These are phyloP conservation scores for Chrysolina haemoptera DNA, from an alignment of 2,888 invertebrate genomes.

Conservation along the genomic window DNA sequence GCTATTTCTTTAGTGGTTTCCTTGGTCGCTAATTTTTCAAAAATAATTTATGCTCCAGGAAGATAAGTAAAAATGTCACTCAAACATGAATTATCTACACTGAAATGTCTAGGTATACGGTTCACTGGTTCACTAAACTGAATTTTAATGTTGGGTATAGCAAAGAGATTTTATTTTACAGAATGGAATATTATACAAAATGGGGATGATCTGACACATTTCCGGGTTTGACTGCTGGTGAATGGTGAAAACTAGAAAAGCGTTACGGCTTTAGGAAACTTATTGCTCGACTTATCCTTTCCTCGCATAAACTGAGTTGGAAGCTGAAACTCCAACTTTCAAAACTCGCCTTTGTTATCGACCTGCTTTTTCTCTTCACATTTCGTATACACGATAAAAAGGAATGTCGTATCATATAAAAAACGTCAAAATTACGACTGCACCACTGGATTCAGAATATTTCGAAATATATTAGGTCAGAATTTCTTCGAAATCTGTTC, in stretches of 20 bases:
- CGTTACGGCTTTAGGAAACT: slow-evolving; percentile 13
- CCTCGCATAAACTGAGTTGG: neutral
- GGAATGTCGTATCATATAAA: too few species aligned
- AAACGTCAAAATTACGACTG: too few species aligned
- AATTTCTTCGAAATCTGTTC: too few species aligned
- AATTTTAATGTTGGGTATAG: neutral
- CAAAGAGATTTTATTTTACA: neutral
- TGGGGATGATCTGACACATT: neutral
- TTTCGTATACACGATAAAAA: neutral
- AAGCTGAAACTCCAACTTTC: slow-evolving; percentile 13
- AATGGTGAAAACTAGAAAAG: slow-evolving; percentile 15
- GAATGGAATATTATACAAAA: neutral
- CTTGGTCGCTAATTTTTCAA: too few species aligned
- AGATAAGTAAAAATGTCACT: too few species aligned
- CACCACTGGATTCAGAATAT: too few species aligned
- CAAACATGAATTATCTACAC: too few species aligned
- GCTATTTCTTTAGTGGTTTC: too few species aligned
- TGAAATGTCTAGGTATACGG: too few species aligned
- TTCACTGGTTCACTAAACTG: neutral
- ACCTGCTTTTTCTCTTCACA: neutral
- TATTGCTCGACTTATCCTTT: slow-evolving; percentile 14
- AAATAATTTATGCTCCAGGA: too few species aligned
- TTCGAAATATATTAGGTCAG: too few species aligned
- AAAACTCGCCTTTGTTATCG: slow-evolving; percentile 12
- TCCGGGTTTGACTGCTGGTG: neutral